Evolutionary conservation across 2,797 vertebrate species (phyloP), one percentile per base, ranked within the genome.

Genomic region (Limosa lapponica): DNA sequence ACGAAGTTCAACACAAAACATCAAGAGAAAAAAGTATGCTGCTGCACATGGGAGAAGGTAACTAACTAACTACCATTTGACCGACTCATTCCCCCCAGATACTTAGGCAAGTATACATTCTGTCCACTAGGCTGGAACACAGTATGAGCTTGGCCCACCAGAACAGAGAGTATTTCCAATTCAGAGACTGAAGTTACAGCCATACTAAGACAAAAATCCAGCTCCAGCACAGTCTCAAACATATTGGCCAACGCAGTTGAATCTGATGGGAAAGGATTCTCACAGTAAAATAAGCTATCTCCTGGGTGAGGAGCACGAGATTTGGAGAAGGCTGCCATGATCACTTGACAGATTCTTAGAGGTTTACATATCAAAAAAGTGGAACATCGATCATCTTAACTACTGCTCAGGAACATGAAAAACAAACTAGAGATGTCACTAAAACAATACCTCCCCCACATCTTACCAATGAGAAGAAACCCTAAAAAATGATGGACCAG

Each of bases 241-340:
- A 28, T 7, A n/a, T 1, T 34, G 51, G 7, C 37, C 22, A 23
- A 30, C 0, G 0, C 27, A 58, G 24, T 0, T 54, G 30, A 82
- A 49, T 30, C 5, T 13, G n/a, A 83, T 8, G 11, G 32, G n/a
- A 66, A 79, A 54, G 43, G 34, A 84, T 82, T 52, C 32, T 14
- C 34, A 22, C 4, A 13, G 23, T 23, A 59, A 91, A 86, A 83
- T 1, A 85, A 88, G 36, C 32, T 15, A 14, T 6, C 30, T 51
- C 58, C 1, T 7, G 20, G 9, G 28, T 52, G 65, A 57, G 61
- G 34, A 72, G 46, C 61, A 65, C 23, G 30, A 57, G 64, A 57
- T 34, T 3, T 9, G 16, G 41, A 69, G 46, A 77, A 46, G 62
- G 19, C 11, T 81, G 34, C 54, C 75, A 28, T 4, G 27, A 81